Evolutionary conservation across 2,797 vertebrate species (phyloP).

Genomic region (Pteropus rufus): DNA sequence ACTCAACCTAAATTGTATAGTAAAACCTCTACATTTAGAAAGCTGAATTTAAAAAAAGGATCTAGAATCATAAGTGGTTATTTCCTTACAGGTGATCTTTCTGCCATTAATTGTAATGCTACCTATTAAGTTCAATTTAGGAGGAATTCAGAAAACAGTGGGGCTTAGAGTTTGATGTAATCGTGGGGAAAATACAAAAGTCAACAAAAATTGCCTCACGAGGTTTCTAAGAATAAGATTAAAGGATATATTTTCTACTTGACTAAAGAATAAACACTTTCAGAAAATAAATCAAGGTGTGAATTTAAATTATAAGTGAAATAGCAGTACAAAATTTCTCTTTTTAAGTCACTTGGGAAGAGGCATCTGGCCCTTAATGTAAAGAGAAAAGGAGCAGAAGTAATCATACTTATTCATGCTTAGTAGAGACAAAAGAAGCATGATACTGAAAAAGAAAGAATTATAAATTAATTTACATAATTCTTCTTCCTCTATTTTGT

Average conservation of each 20-base stretch:
- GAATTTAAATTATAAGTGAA: slow-evolving; percentile 41
- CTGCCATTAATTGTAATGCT: slow-evolving; percentile 33
- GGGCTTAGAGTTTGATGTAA: slow-evolving; percentile 41
- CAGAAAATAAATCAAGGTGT: slow-evolving; percentile 18
- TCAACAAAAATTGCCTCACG: neutral
- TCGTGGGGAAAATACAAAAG: neutral
- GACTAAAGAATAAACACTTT: slow-evolving; percentile 24
- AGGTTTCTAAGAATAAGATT: slow-evolving; percentile 22
- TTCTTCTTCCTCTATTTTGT: neutral
- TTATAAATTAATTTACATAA: neutral
- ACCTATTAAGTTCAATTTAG: slow-evolving; percentile 40
- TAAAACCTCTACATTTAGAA: neutral
- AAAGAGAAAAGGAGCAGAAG: neutral
- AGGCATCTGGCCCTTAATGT: neutral
- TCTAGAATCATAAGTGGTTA: neutral
- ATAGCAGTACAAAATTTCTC: neutral
- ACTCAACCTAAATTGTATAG: neutral
- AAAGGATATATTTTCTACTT: neutral
- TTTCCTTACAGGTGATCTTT: neutral
- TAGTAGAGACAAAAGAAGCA: neutral
- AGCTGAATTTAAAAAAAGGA: neutral
- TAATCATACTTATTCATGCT: neutral
- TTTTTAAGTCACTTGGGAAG: neutral
- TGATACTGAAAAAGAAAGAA: neutral
- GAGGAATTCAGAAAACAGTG: neutral